Evolutionary conservation across 2,113 vertebrate genomes (phyloP), one percentile per base, ranked within the genome.

Genomic region (Callipepla californica): DNA sequence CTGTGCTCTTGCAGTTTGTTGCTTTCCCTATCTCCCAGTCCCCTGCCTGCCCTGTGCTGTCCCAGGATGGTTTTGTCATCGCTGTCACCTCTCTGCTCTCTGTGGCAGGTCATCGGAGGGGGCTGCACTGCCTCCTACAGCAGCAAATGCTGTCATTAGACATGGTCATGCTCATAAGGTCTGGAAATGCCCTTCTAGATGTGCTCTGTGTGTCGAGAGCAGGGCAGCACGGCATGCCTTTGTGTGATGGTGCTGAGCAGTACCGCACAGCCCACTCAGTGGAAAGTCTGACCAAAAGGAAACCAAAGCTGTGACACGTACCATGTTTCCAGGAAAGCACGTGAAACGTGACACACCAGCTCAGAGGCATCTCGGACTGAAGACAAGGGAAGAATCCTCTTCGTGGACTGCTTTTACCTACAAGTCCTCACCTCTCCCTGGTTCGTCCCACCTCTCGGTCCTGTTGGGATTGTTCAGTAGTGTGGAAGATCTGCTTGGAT

Each of bases 241-340:
- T 11, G 21, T 42, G 19, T 63, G 6, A 1, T 3, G 1, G 13
- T 5, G 34, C 34, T 28, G 69, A 78, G 28, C 26, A 5, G 3
- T 18, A 8, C 40, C 61, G 13, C 75, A 2, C 53, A 44, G 2
- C 80, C 79, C 70, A 19, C 47, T 6, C 32, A 7, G 23, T 85
- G 89, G 89, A 90, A 94, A 94, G 40, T 87, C 59, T 92, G 86
- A 94, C 48, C 89, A 26, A 1, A 79, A 80, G 58, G 30, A 80
- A 80, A 25, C 42, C 74, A 84, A 28, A 58, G 53, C 48, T 20
- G 26, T 68, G 89, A 59, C 91, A 72, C n/a, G 5, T 6, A 21
- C 20, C 53, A 0, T 7, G 90, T 76, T 92, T 92, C 85, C 92
- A 80, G 89, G 89, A 90, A 80, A 68, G 63, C 30, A 6, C 53